Base-by-base conservation (phyloP, 2,797 vertebrate genomes). In the Oceanodroma leucorhoa region DNA sequence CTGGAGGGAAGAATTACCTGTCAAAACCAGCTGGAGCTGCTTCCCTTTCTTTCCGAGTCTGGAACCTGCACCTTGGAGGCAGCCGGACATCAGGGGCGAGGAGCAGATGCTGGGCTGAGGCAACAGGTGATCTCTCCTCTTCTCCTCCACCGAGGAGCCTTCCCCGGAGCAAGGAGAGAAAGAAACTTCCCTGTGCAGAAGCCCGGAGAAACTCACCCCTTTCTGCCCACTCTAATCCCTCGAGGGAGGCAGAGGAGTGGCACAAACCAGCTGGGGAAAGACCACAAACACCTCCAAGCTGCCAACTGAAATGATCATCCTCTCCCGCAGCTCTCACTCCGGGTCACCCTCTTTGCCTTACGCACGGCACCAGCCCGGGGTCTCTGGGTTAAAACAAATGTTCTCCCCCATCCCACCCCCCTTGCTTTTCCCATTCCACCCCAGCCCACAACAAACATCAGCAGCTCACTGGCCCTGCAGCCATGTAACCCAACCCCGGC, bases 401-500 rank as follows among this genome's bases (percentile, higher is more conserved):
- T 89, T 95, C 93, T 92, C 93, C 85, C 87, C 41, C 71, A 83
- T 69, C 76, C 66, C 90, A 86, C 94, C 97, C 92, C 94, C 94
- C 92, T 94, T 92, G 45, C 82, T 95, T 90, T 94, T 94, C 95
- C 95, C 85, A 75, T 94, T 96, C 89, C 92, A 93, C 82, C 71
- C 90, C 87, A 87, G 91, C 90, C 94, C 94, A 94, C 77, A 96
- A 94, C 90, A 94, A 94, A 96, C 94, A 93, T 78, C 71, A 89
- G 87, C 96, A 98, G 95, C 94, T 97, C 60, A 9, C 87, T 95
- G 95, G 95, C 94, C 97, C 95, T 88, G 95, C 91, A 95, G 95
- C 95, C 94, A 83, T 98, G 97, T 97, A 98, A 98, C 96, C 95
- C 95, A 97, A 98, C 87, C 92, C 97, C 73, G 20, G 58, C 94